phyloP scores from a whole-genome alignment of 2,113 vertebrate species.

The Cyprinodon tularosa region DNA sequence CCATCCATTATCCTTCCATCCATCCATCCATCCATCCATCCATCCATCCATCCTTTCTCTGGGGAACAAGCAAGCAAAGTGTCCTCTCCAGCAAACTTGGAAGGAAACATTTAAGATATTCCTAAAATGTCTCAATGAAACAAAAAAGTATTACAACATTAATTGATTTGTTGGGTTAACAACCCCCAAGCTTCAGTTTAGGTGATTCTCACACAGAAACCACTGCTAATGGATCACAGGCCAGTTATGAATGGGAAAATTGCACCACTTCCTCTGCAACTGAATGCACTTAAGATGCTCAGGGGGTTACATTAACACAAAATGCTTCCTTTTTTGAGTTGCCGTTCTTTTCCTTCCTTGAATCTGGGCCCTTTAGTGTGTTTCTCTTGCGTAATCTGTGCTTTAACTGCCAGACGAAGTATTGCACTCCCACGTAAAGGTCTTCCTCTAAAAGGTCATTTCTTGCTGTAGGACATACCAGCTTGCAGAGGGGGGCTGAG shows the following conservation, averaged over 20 bases:
- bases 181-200: neutral
- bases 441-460: neutral
- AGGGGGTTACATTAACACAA: slow-evolving; percentile 1
- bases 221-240: slow-evolving; percentile 7
- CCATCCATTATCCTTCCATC: too few relatives aligned
- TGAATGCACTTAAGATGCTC: slow-evolving; percentile 1
- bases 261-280: slow-evolving; percentile 2
- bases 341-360: neutral
- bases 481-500: neutral
- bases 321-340: slow-evolving; percentile 1
- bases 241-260: slow-evolving; percentile 27
- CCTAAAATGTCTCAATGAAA: neutral
- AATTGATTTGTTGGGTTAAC: neutral
- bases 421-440: neutral
- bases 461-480: neutral
- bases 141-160: neutral
- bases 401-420: neutral
- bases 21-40: neutral
- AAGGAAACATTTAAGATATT: neutral
- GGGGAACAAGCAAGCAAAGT: neutral
- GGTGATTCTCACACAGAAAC: slow-evolving; percentile 7
- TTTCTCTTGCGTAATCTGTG: neutral
- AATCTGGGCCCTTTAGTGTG: slow-evolving; percentile 3
- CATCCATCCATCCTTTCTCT: neutral
- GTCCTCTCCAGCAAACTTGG: neutral